Evolutionary conservation across 2,888 invertebrate species (phyloP).

Genomic region (Herminia tarsipennalis): DNA sequence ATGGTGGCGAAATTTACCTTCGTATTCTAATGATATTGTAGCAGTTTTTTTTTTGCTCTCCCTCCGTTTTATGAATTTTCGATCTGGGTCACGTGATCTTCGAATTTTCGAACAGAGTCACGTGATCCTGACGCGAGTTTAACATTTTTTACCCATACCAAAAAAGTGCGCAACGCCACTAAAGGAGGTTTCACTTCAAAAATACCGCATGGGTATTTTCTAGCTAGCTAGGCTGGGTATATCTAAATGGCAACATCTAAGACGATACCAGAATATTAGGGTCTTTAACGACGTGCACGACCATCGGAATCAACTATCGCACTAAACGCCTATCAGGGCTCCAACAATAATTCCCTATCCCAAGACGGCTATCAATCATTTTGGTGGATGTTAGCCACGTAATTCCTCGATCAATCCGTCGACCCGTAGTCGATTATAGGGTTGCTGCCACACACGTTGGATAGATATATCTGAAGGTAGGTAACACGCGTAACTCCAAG

Average conservation of each 20-base stretch:
- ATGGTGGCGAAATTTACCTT: too few relatives aligned
- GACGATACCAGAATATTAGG: constrained; percentile 34
- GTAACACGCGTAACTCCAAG: constrained; percentile 6
- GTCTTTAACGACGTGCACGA: constrained; percentile 29
- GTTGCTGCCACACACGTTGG: constrained; percentile 17
- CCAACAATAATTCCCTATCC: constrained; percentile 54
- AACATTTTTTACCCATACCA: too few relatives aligned
- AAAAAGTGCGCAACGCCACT: too few relatives aligned
- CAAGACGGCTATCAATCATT: constrained; percentile 67
- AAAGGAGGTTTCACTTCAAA: not conserved
- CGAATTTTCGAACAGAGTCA: too few relatives aligned
- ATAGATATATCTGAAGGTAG: constrained; percentile 12
- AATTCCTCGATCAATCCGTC: constrained; percentile 69
- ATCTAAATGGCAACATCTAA: too few relatives aligned
- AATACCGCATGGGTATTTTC: constrained; percentile 17
- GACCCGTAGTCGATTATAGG: constrained; percentile 40
- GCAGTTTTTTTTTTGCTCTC: too few relatives aligned
- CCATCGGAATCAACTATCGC: constrained; percentile 53
- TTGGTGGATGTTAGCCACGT: constrained; percentile 59
- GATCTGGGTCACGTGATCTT: too few relatives aligned
- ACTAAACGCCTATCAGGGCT: constrained; percentile 44
- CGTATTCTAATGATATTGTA: too few relatives aligned
- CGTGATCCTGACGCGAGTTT: too few relatives aligned
- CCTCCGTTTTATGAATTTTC: too few relatives aligned
- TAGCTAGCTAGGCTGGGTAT: too few relatives aligned